A percentile compares a stretch with the other conserved stretches of the same genome.
phyloP scores from a whole-genome alignment of 92 coral and sea anemone species.

The Umimayanthus chanpuru region DNA sequence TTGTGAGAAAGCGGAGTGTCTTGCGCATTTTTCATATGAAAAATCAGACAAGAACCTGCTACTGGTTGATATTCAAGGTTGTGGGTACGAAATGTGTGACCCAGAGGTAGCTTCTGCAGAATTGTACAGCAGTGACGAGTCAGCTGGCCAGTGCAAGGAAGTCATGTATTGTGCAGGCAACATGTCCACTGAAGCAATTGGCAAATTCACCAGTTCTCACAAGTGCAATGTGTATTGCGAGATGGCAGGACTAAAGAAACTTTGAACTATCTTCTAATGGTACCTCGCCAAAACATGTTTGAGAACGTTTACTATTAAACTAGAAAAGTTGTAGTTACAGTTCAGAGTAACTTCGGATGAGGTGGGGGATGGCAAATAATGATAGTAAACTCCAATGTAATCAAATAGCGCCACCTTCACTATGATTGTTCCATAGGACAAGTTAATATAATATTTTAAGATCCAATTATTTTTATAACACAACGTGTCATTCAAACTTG shows the following conservation, averaged over 20 bases:
- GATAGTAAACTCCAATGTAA: no score
- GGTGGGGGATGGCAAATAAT: no score
- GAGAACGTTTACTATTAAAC: no score
- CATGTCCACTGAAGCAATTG: conserved; percentile 51
- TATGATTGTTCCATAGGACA: no score
- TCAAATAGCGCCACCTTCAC: no score
- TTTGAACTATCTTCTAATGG: not conserved
- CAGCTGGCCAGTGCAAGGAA: conserved; percentile 24
- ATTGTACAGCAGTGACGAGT: conserved; percentile 3
- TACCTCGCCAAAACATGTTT: no score
- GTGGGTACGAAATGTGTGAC: conserved; percentile 63
- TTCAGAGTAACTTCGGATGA: no score
- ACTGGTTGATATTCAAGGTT: conserved; percentile 72
- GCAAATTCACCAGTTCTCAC: conserved; percentile 37
- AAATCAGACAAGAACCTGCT: conserved; percentile 67
- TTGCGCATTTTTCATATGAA: conserved; percentile 73
- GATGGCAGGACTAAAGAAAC: conserved; percentile 46
- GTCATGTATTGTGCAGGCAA: conserved; percentile 60
- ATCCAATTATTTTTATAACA: no score
- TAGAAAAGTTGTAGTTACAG: no score
- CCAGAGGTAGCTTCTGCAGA: conserved; percentile 71
- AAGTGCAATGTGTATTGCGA: conserved; percentile 53
- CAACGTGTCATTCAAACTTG: no score
- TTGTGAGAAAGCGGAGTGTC: conserved; percentile 62
- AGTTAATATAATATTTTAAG: no score